Conservation (phyloP, 2,888 invertebrate species). For the Lasioglossum malachurum region DNA sequence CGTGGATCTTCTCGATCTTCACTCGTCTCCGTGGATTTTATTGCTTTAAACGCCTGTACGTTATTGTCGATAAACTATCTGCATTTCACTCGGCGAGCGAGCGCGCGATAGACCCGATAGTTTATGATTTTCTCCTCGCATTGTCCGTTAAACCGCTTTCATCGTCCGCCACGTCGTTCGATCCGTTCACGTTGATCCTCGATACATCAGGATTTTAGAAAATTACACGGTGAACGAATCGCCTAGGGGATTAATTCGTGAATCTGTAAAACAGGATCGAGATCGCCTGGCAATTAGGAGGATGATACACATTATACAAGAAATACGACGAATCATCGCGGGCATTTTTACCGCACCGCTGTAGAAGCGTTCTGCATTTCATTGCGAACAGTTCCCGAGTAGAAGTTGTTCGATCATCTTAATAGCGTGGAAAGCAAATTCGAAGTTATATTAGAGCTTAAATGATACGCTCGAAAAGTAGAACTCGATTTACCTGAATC, state of each 20-base stretch:
- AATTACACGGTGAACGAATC: constrained; percentile 10
- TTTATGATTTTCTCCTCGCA: constrained; percentile 50
- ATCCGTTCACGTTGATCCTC: not conserved
- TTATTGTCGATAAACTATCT: constrained; percentile 60
- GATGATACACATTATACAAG: not conserved
- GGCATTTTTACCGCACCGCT: not conserved
- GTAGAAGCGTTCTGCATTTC: not conserved
- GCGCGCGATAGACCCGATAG: constrained; percentile 36
- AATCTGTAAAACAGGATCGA: not conserved
- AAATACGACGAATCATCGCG: not conserved
- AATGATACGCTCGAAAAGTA: not conserved
- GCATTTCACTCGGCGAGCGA: constrained; percentile 39
- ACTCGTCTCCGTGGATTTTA: constrained; percentile 76
- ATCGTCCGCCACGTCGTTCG: constrained; percentile 7
- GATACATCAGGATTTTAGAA: not conserved
- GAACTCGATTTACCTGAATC: constrained; percentile 11
- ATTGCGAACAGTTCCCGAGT: not conserved
- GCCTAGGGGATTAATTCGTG: not conserved
- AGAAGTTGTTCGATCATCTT: not conserved
- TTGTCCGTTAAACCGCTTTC: constrained; percentile 41
- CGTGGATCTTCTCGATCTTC: constrained; percentile 80
- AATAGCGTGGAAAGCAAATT: not conserved
- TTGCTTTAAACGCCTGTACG: constrained; percentile 71
- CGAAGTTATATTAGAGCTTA: not conserved
- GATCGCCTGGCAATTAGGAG: not conserved